Evolutionary conservation across 2,888 invertebrate genomes (phyloP).

Genomic region (Meloe dianella): DNA sequence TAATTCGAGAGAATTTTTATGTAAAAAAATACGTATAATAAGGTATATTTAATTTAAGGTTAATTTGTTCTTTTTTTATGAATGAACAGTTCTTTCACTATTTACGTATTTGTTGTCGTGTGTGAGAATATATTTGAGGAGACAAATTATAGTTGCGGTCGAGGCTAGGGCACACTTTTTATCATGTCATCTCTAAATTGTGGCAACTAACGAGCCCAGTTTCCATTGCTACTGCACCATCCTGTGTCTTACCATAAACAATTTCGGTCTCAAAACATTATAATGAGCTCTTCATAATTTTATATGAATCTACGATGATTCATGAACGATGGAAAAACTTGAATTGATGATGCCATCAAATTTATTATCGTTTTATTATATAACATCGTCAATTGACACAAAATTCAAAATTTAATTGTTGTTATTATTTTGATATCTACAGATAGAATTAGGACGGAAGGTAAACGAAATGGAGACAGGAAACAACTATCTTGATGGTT

Average conservation of each 20-base stretch:
- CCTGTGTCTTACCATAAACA: background rate
- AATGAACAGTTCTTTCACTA: constrained; percentile 4
- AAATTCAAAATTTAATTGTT: background rate
- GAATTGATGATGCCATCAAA: constrained; percentile 3
- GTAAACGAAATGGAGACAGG: constrained; percentile 44
- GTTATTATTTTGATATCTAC: background rate
- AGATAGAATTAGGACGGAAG: constrained; percentile 32
- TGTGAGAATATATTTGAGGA: constrained; percentile 36
- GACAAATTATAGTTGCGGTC: constrained; percentile 41
- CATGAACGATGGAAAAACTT: constrained; percentile 3
- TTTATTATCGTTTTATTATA: constrained; percentile 11
- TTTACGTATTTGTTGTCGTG: constrained; percentile 20
- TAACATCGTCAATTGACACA: background rate
- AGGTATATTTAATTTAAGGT: constrained; percentile 1
- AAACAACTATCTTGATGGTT: constrained; percentile 46
- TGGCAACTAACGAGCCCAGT: constrained; percentile 41
- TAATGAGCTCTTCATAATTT: constrained; percentile 4
- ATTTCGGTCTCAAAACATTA: background rate
- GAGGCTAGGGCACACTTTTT: constrained; percentile 37
- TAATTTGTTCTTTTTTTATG: constrained; percentile 11
- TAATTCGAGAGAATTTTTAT: background rate
- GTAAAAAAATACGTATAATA: background rate
- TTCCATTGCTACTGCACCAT: constrained; percentile 8
- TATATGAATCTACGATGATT: background rate
- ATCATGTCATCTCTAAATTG: constrained; percentile 40